Evolutionary conservation across 2,797 vertebrate genomes (phyloP).

Genomic region (Chiloscyllium punctatum): DNA sequence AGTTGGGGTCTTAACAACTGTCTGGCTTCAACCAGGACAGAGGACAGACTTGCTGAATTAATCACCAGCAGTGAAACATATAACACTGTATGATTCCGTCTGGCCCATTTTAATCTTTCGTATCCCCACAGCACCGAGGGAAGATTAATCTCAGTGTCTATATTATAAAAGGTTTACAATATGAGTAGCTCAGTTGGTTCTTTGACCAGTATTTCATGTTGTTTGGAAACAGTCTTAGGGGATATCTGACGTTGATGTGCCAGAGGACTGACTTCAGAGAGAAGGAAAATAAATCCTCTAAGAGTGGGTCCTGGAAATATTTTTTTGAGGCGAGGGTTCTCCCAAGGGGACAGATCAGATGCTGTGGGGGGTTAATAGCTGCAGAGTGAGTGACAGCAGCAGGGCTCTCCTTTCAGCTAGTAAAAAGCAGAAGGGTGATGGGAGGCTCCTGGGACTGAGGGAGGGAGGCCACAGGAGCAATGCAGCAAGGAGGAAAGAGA

Average conservation of each 20-base stretch:
- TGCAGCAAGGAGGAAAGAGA: conserved; percentile 73
- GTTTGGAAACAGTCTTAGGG: conserved; percentile 8
- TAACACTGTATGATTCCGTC: neutral
- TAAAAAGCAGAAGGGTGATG: conserved; percentile 52
- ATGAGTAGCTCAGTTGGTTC: neutral
- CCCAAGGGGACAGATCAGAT: neutral
- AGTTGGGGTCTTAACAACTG: neutral
- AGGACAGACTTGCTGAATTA: neutral
- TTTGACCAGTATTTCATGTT: neutral
- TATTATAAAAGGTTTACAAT: neutral
- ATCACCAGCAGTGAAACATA: neutral
- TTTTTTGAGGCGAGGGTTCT: neutral
- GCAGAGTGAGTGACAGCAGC: conserved; percentile 60
- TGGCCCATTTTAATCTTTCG: neutral
- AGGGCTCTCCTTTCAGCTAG: conserved; percentile 62
- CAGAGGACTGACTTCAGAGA: neutral
- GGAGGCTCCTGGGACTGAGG: conserved; percentile 19
- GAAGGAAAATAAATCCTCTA: neutral
- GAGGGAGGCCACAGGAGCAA: conserved; percentile 49
- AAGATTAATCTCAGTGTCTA: neutral
- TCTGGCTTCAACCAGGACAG: neutral
- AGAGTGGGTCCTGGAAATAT: neutral
- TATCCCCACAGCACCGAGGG: neutral
- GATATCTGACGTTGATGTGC: neutral
- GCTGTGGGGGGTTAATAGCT: conserved; percentile 49